Evolutionary conservation across 2,888 invertebrate genomes (phyloP), one percentile per base, ranked within the genome.

Genomic region (Chymomyza amoena): DNA sequence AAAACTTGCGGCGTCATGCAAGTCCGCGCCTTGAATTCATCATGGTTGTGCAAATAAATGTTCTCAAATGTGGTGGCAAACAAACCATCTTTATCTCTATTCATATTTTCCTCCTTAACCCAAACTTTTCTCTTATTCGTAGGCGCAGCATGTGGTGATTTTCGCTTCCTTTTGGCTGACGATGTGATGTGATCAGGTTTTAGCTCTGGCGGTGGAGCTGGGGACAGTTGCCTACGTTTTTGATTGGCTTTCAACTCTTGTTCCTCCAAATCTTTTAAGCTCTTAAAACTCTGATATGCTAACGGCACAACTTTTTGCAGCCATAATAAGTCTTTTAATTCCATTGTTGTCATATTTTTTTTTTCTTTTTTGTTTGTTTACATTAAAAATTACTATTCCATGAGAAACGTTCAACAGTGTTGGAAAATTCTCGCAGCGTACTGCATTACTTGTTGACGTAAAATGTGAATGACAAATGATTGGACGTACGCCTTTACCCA

Each of bases 1-100:
- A 76, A 77, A 2, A 73, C 73, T 39, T 69, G 65, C 1, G 61
- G 65, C 6, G 69, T 66, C 73, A 77, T 72, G n/a, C 57, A 62
- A 13, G 61, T 59, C 4, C 64, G 73, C 1, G 7, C 16, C 0
- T 52, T 62, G 39, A 76, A 76, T 0, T 69, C 63, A 1, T 66
- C 69, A 10, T 45, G 36, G 9, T 65, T 54, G 28, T 52, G 10
- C 3, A 20, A 25, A 65, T 28, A 39, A 9, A 64, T 9, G 1
- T 32, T n/a, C 5, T 66, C 51, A 28, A 66, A 72, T 7, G 64
- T 59, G n/a, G 61, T 64, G 18, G 57, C 68, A 50, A 66, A 69
- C 0, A 68, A 13, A 5, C 56, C 66, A 45, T 69, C 75, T n/a
- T 25, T 18, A 50, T 69, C 54, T 7, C 72, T 66, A 6, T 56